Percentiles rank a stretch among this genome's conserved stretches.
Evolutionary conservation across 2,797 vertebrate genomes (phyloP).

Genomic region (Australoheros facetus): DNA sequence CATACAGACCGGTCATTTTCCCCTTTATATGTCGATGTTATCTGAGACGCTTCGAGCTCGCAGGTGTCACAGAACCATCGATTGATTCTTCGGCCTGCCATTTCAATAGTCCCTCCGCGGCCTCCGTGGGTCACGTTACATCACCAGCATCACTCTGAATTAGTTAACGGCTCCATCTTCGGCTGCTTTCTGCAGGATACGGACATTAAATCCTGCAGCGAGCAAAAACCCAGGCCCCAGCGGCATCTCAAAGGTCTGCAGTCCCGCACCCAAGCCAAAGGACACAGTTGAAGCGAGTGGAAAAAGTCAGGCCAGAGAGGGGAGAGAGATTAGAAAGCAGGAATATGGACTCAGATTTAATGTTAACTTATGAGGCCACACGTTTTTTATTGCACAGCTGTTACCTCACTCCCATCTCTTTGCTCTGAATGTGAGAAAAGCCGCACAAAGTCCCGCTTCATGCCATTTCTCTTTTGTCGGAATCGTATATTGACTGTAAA

Average conservation of each 20-base stretch:
- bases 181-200: slow-evolving; percentile 67
- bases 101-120: slow-evolving; percentile 52
- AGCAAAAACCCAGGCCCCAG: slow-evolving; percentile 43
- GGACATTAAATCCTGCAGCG: slow-evolving; percentile 67
- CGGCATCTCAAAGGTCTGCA: slow-evolving; percentile 49
- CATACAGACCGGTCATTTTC: slow-evolving; percentile 15
- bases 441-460: slow-evolving; percentile 47
- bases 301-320: slow-evolving; percentile 56
- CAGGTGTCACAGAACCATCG: slow-evolving; percentile 34
- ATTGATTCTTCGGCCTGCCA: slow-evolving; percentile 45
- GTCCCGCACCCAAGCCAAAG: slow-evolving; percentile 60
- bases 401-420: slow-evolving; percentile 53
- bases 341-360: slow-evolving; percentile 61
- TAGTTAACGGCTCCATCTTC: slow-evolving; percentile 65
- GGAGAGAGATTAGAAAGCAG: slow-evolving; percentile 55
- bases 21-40: slow-evolving; percentile 49
- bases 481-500: slow-evolving; percentile 58
- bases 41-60: slow-evolving; percentile 47
- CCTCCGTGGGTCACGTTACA: slow-evolving; percentile 70
- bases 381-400: slow-evolving; percentile 74
- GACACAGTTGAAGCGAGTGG: slow-evolving; percentile 65
- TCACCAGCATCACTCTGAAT: slow-evolving; percentile 67
- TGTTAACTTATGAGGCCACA: slow-evolving; percentile 69
- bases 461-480: slow-evolving; percentile 42
- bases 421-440: slow-evolving; percentile 69